phyloP scores from a whole-genome alignment of 2,888 invertebrate species.

The Choristoneura rosaceana region DNA sequence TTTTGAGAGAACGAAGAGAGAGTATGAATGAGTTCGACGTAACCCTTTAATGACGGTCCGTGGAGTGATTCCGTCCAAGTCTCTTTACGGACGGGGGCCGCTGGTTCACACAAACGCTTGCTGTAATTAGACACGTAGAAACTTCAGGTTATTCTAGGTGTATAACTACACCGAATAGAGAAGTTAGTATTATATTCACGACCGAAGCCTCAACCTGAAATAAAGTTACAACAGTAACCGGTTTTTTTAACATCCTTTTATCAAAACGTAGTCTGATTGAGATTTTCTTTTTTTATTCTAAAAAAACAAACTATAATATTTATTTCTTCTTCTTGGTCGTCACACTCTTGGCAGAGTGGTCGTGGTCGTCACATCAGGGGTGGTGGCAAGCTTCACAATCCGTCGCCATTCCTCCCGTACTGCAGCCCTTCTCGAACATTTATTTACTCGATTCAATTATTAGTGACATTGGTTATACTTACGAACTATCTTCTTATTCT shows the following conservation, averaged over 20 bases:
- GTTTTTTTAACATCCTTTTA: no score
- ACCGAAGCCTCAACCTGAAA: not conserved
- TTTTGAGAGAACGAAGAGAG: slow-evolving; percentile 68
- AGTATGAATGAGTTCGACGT: slow-evolving; percentile 76
- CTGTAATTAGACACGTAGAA: not conserved
- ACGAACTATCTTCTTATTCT: no score
- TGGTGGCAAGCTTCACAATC: no score
- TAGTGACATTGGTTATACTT: no score
- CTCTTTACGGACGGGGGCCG: slow-evolving; percentile 14
- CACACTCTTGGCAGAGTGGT: no score
- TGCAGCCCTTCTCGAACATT: no score
- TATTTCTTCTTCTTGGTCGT: no score
- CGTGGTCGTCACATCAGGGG: no score
- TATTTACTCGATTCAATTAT: no score
- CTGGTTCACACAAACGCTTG: slow-evolving; percentile 5
- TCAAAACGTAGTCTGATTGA: not conserved
- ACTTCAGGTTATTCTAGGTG: not conserved
- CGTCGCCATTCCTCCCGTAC: no score
- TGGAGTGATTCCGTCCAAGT: slow-evolving; percentile 56
- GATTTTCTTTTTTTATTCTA: not conserved
- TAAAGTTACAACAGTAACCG: no score
- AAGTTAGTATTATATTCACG: not conserved
- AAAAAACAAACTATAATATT: no score
- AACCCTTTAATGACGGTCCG: slow-evolving; percentile 69
- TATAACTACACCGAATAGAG: not conserved